Base-by-base conservation (phyloP, 2,797 vertebrate genomes). In the Rhyacichthys aspro region DNA sequence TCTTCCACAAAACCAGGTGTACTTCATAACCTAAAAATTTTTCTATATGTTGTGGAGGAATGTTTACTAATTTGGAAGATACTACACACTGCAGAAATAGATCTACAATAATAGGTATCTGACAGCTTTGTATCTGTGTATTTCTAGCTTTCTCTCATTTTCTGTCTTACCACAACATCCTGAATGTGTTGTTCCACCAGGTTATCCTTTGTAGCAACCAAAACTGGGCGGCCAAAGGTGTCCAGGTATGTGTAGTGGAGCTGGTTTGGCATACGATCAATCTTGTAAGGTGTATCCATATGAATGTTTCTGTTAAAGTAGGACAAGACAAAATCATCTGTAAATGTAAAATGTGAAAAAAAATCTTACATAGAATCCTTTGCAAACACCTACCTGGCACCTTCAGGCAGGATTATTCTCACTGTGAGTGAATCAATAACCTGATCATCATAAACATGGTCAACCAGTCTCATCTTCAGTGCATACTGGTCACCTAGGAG, bases 151-250 rank as follows among this genome's bases (percentile, higher is more conserved):
- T 5, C 32, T 0, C 3, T 32, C 11, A 16, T 16, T 61, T 56
- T 34, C 93, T 28, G 23, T 28, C 23, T 93, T 79, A 99, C 96
- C 94, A 99, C 97, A 0, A 99, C 90, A 77, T 99, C 98, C 85
- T 99, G 97, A 79, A 99, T 99, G 80, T 99, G 98, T 84, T 98
- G 96, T 74, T 99, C 98, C 68, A 99, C 97, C 81, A 99, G 86
- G 61, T 99, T 99, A 70, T 44, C 94, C 91, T 99, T 99, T 37
- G 94, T 94, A 57, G 95, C 98, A 3, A 98, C 94, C 55, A 99
- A 92, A 72, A 99, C 97, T 0, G 97, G 96, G 9, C 97, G 94
- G 46, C 98, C 98, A 19, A 98, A 98, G 0, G 98, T 99, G 80
- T 99, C 98, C 83, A 99, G 87, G 11, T 99, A 99, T 0, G 98